A percentile compares a stretch with the other conserved stretches of the same genome.
These are phyloP conservation scores for Podarcis cretensis DNA, from an alignment of 2,113 vertebrate genomes.

Conservation along the genomic window DNA sequence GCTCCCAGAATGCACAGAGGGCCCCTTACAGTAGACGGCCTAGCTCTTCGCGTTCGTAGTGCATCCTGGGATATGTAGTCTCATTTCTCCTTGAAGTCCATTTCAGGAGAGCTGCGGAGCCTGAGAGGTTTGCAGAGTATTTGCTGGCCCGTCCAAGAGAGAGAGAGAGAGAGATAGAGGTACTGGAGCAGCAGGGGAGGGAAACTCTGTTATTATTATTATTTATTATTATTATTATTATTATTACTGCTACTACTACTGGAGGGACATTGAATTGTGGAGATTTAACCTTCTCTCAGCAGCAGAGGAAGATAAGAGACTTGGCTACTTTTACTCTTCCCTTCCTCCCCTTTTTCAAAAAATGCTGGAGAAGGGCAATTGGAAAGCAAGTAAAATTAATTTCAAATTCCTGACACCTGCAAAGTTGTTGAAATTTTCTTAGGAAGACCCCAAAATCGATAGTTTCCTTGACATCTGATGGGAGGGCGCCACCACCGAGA, in stretches of 20 bases:
- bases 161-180: not conserved
- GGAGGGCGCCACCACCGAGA: too few relatives aligned
- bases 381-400: not conserved
- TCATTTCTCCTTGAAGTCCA: not conserved
- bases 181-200: not conserved
- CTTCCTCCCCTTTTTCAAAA: not conserved
- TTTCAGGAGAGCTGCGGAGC: not conserved
- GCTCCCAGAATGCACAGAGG: not conserved
- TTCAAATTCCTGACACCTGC: not conserved
- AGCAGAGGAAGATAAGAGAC: too few relatives aligned
- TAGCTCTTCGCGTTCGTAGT: not conserved
- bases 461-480: too few relatives aligned
- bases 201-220: not conserved
- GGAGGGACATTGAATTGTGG: too few relatives aligned
- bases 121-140: not conserved
- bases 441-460: too few relatives aligned
- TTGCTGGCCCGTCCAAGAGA: not conserved
- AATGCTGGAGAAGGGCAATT: not conserved
- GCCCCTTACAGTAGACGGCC: too few relatives aligned
- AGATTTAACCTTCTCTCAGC: too few relatives aligned
- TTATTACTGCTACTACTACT: too few relatives aligned
- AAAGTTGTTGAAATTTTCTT: not conserved
- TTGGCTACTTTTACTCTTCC: not conserved
- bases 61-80: slow-evolving; percentile 5
- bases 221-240: too few relatives aligned